Conservation (phyloP, 2,888 invertebrate genomes). For the Bhutanitis thaidina region DNA sequence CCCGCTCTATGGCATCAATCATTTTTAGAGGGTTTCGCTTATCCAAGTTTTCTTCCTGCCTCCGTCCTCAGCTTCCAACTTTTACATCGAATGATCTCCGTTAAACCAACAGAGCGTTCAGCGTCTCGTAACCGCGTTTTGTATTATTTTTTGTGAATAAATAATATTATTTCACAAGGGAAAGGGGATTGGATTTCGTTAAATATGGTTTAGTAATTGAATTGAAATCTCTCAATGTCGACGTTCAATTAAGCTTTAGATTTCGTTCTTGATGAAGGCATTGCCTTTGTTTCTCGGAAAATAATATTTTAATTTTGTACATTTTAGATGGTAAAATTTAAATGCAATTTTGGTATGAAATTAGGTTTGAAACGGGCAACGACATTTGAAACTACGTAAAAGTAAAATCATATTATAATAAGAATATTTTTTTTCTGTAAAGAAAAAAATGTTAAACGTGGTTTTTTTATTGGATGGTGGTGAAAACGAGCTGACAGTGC, state of each 20-base stretch:
- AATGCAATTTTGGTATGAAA: slow-evolving; percentile 7
- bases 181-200: slow-evolving; percentile 80
- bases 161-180: slow-evolving; percentile 77
- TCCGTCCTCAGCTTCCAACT: slow-evolving; percentile 64
- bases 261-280: slow-evolving; percentile 66
- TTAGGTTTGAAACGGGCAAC: neutral
- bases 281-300: slow-evolving; percentile 67
- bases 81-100: slow-evolving; percentile 76
- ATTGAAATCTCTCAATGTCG: slow-evolving; percentile 81
- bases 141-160: slow-evolving; percentile 80
- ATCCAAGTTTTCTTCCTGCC: slow-evolving; percentile 76
- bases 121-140: slow-evolving; percentile 64
- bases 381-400: too few relatives aligned
- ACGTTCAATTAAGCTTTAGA: slow-evolving; percentile 77
- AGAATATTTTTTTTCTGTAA: too few relatives aligned
- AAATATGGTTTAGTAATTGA: slow-evolving; percentile 81
- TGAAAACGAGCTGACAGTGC: too few relatives aligned
- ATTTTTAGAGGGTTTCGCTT: slow-evolving; percentile 80
- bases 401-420: too few relatives aligned
- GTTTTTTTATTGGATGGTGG: too few relatives aligned
- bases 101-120: slow-evolving; percentile 74
- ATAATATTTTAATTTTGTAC: slow-evolving; percentile 58
- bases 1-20: slow-evolving; percentile 70
- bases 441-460: too few relatives aligned
- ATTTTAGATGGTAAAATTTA: slow-evolving; percentile 7